Evolutionary conservation across 2,888 invertebrate species (phyloP).

Genomic region (Alloplasta piceator): DNA sequence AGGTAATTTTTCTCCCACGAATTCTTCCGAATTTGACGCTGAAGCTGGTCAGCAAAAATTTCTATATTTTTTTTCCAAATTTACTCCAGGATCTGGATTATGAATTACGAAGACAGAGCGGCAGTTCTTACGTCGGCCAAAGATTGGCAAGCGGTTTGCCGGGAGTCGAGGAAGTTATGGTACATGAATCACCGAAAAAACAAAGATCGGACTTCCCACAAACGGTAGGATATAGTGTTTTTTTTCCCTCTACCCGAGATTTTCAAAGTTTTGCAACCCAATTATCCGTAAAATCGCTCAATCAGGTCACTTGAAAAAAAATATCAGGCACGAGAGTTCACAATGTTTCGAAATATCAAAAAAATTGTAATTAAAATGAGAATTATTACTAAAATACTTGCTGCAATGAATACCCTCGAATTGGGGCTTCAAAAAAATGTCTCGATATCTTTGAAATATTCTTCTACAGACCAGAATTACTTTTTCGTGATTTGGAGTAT

Average conservation of each 20-base stretch:
- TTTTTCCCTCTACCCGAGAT: no score
- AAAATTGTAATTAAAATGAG: no score
- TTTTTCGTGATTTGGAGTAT: no score
- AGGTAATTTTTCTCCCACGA: slow-evolving; percentile 75
- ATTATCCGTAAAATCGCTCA: no score
- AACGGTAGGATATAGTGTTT: slow-evolving; percentile 73
- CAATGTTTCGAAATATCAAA: no score
- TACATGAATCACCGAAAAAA: slow-evolving; percentile 82
- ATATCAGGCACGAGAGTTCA: background rate
- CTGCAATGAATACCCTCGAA: no score
- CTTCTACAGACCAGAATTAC: no score
- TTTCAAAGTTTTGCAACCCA: no score
- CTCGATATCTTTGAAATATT: no score
- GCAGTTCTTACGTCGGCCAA: slow-evolving; percentile 91
- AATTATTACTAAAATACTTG: no score
- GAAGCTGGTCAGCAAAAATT: slow-evolving; percentile 1
- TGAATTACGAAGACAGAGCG: slow-evolving; percentile 89
- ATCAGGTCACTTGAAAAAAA: no score
- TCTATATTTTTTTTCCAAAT: slow-evolving; percentile 28
- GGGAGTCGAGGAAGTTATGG: slow-evolving; percentile 81
- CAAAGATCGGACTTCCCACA: slow-evolving; percentile 80
- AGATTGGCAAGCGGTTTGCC: slow-evolving; percentile 87
- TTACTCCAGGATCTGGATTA: slow-evolving; percentile 89
- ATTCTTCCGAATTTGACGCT: background rate
- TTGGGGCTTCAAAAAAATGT: no score